These are phyloP conservation scores for Typhlichthys eigenmanni DNA, from an alignment of 2,797 vertebrate species.

Conservation along the genomic window DNA sequence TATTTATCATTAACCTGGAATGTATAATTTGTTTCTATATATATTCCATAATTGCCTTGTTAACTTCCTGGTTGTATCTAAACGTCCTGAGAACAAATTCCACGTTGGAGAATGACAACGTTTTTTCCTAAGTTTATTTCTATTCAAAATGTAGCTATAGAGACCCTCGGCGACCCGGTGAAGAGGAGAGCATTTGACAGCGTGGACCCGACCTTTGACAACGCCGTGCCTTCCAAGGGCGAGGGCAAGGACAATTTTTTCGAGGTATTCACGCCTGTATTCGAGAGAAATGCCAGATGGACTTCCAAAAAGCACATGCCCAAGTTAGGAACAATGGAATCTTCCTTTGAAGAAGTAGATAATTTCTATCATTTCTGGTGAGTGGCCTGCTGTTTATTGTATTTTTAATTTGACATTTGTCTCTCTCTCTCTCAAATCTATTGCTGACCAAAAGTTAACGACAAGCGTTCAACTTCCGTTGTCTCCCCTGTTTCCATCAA, in stretches of 20 bases:
- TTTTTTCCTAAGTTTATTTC: not conserved
- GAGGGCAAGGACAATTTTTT: slow-evolving; percentile 97
- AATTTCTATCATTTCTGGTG: slow-evolving; percentile 98
- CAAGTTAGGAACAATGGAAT: slow-evolving; percentile 84
- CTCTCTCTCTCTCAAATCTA: not conserved
- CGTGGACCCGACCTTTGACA: slow-evolving; percentile 96
- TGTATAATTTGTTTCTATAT: no score
- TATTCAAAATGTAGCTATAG: slow-evolving; percentile 81
- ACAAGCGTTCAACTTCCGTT: not conserved
- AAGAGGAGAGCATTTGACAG: slow-evolving; percentile 97
- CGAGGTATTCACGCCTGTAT: slow-evolving; percentile 87
- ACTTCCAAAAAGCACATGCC: slow-evolving; percentile 91
- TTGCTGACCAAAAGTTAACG: not conserved
- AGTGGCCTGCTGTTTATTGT: slow-evolving; percentile 49
- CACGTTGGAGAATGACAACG: no score
- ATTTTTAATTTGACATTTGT: no score
- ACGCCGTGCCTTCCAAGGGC: slow-evolving; percentile 88
- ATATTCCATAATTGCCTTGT: no score
- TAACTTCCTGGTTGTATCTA: no score
- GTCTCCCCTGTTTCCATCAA: not conserved
- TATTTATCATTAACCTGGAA: no score
- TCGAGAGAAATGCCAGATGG: slow-evolving; percentile 96
- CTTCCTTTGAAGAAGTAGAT: slow-evolving; percentile 96
- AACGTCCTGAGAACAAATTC: no score
- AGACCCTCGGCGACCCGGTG: slow-evolving; percentile 91